These are phyloP conservation scores for Dryomyza anilis DNA, from an alignment of 2,888 invertebrate species.

Conservation along the genomic window DNA sequence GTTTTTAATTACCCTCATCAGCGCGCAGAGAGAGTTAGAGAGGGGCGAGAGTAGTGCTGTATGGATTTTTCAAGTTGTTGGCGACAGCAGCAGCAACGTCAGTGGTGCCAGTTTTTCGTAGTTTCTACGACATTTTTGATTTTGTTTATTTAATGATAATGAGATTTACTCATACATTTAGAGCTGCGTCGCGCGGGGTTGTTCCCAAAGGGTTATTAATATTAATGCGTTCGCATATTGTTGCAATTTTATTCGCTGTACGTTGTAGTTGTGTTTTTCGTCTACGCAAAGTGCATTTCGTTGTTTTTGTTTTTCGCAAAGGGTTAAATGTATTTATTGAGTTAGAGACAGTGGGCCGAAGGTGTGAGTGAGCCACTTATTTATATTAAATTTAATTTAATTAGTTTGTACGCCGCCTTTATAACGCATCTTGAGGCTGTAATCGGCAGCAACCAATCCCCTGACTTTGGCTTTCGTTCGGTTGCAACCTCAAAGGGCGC, in stretches of 20 bases:
- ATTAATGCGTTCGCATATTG: conserved; percentile 2
- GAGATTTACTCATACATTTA: conserved; percentile 1
- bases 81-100: not conserved
- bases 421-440: too few relatives aligned
- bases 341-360: not conserved
- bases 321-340: not conserved
- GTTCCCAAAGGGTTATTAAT: not conserved
- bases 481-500: too few relatives aligned
- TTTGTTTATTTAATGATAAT: conserved; percentile 17
- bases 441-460: too few relatives aligned
- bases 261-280: not conserved
- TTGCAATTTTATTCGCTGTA: not conserved
- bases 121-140: not conserved
- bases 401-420: too few relatives aligned
- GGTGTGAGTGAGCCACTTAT: not conserved
- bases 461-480: too few relatives aligned
- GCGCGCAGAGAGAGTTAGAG: too few relatives aligned
- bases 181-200: too few relatives aligned
- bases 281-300: not conserved
- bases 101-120: not conserved
- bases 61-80: not conserved
- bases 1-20: conserved; percentile 26
- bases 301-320: not conserved
- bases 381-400: too few relatives aligned
- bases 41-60: conserved; percentile 9